Base-by-base conservation (phyloP, 1,140 invertebrate species). In the Hyphantria cunea region DNA sequence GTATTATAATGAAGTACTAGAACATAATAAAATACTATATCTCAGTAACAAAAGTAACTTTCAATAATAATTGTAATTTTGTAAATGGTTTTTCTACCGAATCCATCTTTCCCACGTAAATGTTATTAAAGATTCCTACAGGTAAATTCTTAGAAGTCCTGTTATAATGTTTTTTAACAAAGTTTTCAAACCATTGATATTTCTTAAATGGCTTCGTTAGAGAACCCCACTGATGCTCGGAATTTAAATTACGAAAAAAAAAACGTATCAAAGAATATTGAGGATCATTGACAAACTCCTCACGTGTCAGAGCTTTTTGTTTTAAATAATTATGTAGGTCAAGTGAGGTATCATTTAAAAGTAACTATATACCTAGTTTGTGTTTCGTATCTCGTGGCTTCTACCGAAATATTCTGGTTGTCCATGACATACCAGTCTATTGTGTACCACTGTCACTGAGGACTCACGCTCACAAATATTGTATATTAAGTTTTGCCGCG, bases 371-470 rank as follows among this genome's bases (percentile, higher is more conserved):
- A 25, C 44, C 13, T 15, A 48, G 54, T 50, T 50, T 14, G 37
- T 50, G 10, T 42, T 10, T 14, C 11, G 42, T 59, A 13, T 31
- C n/a, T 60, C 56, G 56, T 60, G 33, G 45, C 34, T 31, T 51
- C 48, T 8, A 9, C 17, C 9, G 48, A 51, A 60, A 17, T 60
- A 37, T 42, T 37, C 56, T 51, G 37, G 37, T 13, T 34, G 56
- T 50, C 45, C 56, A 17, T 59, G 56, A 59, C 55, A 59, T 45
- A 31, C 56, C 45, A n/a, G 12, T 51, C 34, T 42, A 60, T 60
- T 60, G 48, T 60, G 7, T 33, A 50, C 34, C 13, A 11, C 13
- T 50, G 32, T 48, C 56, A 42, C 34, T 60, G 33, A 60, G 47
- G 37, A 42, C 56, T 47, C 48, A 60, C 56, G 39, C 48, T 41